Evolutionary conservation across 2,888 invertebrate species (phyloP), one percentile per base, ranked within the genome.

Genomic region (Idaea dimidiata): DNA sequence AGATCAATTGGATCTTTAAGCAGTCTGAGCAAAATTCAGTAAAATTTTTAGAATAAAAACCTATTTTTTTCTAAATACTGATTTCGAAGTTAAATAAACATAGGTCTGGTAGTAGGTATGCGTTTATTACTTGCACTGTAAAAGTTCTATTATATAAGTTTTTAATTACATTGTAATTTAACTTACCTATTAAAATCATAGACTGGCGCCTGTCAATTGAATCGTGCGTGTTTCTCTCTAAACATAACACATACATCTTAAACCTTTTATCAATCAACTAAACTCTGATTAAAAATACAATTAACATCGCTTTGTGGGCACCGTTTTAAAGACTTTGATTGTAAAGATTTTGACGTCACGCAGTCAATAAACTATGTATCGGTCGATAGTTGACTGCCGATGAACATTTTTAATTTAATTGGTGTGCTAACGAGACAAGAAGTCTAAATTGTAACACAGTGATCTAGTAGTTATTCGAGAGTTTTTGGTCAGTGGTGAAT

Each of bases 271-370:
- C 59, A 60, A 43, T 33, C n/a, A 59, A 62, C 61, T 59, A 64
- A 64, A 66, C 64, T 10, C 43, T 43, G 43, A 10, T 43, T 43
- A 43, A 67, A 65, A 67, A 67, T 61, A 63, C 63, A 65, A 65
- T 67, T 68, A 67, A 67, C 63, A 61, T 57, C 66, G 62, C 60
- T 61, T 59, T 62, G 62, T 66, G 66, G 62, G 57, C 56, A 56
- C 58, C 61, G 62, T 66, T 66, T 64, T 54, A 66, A 64, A 64
- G 62, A 57, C 60, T 69, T 68, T 69, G 43, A 43, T 43, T 43
- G 43, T 43, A 43, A 43, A 43, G 43, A 43, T 43, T 43, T 14
- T 43, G 14, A 14, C 14, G 2, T 14, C 5, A 10, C 1, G 43
- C 43, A 43, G 43, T 14, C 10, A 10, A 43, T 10, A 43, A 14